Evolutionary conservation across 2,113 vertebrate genomes (phyloP), one percentile per base, ranked within the genome.

Genomic region (Forbesichthys agassizii): DNA sequence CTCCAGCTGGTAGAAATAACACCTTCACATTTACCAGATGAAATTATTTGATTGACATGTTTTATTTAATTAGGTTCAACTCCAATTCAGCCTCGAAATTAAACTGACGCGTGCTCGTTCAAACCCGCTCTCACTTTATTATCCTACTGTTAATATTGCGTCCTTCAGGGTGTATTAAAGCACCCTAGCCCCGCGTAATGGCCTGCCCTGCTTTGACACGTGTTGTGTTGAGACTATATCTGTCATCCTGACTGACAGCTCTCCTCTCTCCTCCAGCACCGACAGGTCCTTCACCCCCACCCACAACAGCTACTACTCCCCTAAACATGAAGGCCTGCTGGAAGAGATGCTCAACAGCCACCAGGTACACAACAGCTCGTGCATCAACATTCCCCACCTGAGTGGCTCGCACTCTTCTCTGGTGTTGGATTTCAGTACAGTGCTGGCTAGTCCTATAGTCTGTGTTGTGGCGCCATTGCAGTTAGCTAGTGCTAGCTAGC

Each of bases 221-320:
- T 57, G 55, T 36, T 3, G 1, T 13, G 5, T 27, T 62, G 0
- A 48, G 27, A 13, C 16, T 7, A 0, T 36, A 48, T 36, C 62
- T 46, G 16, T 56, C 3, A 20, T 12, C 48, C 57, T 76, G 7
- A 51, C 8, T 76, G 7, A 51, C 8, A 9, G 6, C 9, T 20
- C 60, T 18, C 88, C 92, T 91, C 48, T 64, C 84, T 94, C 90
- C 91, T 94, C 92, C 94, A 97, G 97, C 92, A 95, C 94, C 55
- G 97, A 99, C 93, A 95, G 96, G 91, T 97, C 98, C 49, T 96
- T 96, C 91, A 96, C 95, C 0, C 86, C 96, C 86, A 96, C 95
- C 88, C 96, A 96, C 66, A 94, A 96, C 53, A 89, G 91, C 69
- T 98, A 94, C 74, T 96, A 96, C 89, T 91, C 91, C 9, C 89